A percentile compares a stretch with the other conserved stretches of the same genome.
Conservation (phyloP, 2,797 vertebrate genomes). For the Geotrypetes seraphini region DNA sequence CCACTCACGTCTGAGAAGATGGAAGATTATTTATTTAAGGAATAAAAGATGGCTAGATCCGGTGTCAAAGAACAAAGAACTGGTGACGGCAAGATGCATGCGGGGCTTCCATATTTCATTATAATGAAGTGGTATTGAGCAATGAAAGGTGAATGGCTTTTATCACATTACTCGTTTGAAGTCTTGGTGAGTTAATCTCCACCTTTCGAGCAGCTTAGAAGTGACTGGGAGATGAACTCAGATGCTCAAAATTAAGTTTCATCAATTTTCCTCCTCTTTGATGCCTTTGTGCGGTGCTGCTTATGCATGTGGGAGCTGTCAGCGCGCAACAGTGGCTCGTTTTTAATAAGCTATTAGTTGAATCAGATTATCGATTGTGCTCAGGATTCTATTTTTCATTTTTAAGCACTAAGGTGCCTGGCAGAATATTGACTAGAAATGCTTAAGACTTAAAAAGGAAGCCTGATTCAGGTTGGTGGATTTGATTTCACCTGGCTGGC, state of each 20-base stretch:
- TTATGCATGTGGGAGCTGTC: neutral
- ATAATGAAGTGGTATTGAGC: slow-evolving; percentile 8
- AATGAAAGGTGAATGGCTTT: slow-evolving; percentile 3
- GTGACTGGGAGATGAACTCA: slow-evolving; percentile 3
- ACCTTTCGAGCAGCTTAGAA: slow-evolving; percentile 1
- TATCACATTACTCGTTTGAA: neutral
- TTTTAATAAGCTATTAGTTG: too few relatives aligned
- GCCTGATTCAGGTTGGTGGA: too few relatives aligned
- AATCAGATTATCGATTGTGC: too few relatives aligned
- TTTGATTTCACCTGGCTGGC: too few relatives aligned
- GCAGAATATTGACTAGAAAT: too few relatives aligned
- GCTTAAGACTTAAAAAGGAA: too few relatives aligned
- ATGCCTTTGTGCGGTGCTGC: slow-evolving; percentile 2
- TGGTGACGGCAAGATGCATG: neutral
- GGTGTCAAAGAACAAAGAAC: slow-evolving; percentile 1
- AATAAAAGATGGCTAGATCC: slow-evolving; percentile 8
- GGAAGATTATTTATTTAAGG: slow-evolving; percentile 17
- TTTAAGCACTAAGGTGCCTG: too few relatives aligned
- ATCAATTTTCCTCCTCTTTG: neutral
- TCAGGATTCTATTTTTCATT: too few relatives aligned
- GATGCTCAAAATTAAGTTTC: slow-evolving; percentile 12
- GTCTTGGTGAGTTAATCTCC: slow-evolving; percentile 3
- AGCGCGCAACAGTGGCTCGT: neutral
- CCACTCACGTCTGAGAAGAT: neutral
- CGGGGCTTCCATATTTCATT: slow-evolving; percentile 11